Evolutionary conservation across 2,888 invertebrate species (phyloP).

Genomic region (Campoplex capitator): DNA sequence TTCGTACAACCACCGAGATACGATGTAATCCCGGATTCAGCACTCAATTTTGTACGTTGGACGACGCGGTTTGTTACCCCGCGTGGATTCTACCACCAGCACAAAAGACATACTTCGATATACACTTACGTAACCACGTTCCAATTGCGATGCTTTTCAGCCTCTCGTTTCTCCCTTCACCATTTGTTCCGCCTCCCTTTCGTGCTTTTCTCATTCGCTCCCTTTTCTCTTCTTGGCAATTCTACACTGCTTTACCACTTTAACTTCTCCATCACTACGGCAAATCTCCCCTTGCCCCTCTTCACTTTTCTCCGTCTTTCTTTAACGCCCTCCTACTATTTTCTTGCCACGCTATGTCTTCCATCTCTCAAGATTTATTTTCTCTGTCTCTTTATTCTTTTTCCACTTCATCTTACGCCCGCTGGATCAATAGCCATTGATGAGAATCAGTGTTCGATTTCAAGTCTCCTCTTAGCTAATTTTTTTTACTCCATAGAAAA

Average conservation of each 20-base stretch:
- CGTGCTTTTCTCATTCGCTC: constrained; percentile 40
- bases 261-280: constrained; percentile 66
- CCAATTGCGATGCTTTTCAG: constrained; percentile 23
- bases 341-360: constrained; percentile 27
- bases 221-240: constrained; percentile 44
- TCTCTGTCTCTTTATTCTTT: constrained; percentile 7
- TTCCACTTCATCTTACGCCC: constrained; percentile 34
- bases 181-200: constrained; percentile 52
- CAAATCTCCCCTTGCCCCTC: constrained; percentile 61
- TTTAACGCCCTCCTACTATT: constrained; percentile 46
- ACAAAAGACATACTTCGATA: constrained; percentile 33
- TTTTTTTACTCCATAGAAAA: background rate
- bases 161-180: constrained; percentile 54
- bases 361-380: constrained; percentile 37
- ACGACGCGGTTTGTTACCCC: constrained; percentile 79
- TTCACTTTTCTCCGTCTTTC: constrained; percentile 63
- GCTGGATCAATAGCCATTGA: background rate
- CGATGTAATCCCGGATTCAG: constrained; percentile 84
- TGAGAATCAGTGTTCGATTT: background rate
- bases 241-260: constrained; percentile 61
- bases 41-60: constrained; percentile 84
- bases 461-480: background rate
- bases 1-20: constrained; percentile 68
- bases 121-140: constrained; percentile 12
- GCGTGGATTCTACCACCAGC: constrained; percentile 37